phyloP scores from a whole-genome alignment of 2,888 invertebrate genomes.

The Stenolophus ochropezus region DNA sequence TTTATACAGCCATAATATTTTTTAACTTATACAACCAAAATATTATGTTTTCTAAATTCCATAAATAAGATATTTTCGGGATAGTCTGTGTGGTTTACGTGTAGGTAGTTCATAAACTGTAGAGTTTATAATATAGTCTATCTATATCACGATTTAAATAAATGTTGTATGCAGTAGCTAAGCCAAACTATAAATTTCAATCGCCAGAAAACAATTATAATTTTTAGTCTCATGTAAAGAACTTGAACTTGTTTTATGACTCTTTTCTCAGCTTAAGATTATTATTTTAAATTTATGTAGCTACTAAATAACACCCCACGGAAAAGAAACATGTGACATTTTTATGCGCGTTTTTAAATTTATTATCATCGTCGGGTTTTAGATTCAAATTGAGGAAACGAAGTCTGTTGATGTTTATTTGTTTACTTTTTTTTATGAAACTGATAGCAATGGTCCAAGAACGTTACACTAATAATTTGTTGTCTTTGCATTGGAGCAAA shows the following conservation, averaged over 20 bases:
- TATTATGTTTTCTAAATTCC: no score
- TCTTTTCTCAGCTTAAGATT: not conserved
- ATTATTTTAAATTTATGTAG: constrained; percentile 3
- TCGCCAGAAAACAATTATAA: not conserved
- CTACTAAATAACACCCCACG: not conserved
- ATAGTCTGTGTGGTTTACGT: no score
- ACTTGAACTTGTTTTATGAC: not conserved
- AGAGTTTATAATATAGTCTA: not conserved
- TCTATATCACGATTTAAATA: not conserved
- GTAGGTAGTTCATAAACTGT: not conserved
- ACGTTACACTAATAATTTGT: constrained; percentile 9
- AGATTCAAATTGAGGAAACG: constrained; percentile 18
- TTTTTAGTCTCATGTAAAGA: not conserved
- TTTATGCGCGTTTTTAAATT: not conserved
- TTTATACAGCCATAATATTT: no score
- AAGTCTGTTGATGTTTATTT: constrained; percentile 8
- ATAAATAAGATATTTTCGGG: no score
- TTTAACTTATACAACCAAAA: no score
- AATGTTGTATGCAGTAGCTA: not conserved
- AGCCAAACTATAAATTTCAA: not conserved
- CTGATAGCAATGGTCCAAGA: not conserved
- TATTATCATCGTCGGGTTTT: constrained; percentile 2
- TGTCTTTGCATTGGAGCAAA: not conserved
- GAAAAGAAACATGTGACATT: not conserved
- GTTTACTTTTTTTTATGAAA: constrained; percentile 23